Evolutionary conservation across 2,797 vertebrate species (phyloP).

Genomic region (Scolopax rusticola): DNA sequence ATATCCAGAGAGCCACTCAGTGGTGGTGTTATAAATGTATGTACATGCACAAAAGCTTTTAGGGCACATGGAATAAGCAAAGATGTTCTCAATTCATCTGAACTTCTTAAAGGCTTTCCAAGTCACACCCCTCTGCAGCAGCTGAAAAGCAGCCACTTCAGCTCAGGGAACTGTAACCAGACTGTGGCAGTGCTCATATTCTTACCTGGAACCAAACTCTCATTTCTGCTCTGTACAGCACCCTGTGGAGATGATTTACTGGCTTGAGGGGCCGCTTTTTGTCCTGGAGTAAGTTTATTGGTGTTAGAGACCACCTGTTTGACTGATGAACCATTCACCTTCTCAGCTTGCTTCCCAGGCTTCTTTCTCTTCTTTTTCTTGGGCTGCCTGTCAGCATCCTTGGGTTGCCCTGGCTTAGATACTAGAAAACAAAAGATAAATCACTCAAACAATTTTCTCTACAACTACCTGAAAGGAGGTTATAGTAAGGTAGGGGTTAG

Average conservation of each 20-base stretch:
- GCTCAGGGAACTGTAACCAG: background rate
- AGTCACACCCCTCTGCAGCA: rapidly evolving
- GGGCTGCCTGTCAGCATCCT: slow-evolving; percentile 44
- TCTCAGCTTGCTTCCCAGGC: slow-evolving; percentile 1
- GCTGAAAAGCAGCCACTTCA: background rate
- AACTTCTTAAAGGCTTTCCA: background rate
- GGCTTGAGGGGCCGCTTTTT: background rate
- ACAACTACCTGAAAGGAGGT: background rate
- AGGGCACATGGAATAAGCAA: background rate
- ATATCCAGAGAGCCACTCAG: slow-evolving; percentile 17
- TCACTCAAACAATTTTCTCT: background rate
- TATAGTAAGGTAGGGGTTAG: background rate
- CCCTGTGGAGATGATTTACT: background rate
- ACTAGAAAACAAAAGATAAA: slow-evolving; percentile 66
- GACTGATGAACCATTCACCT: background rate
- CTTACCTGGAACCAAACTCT: slow-evolving; percentile 23
- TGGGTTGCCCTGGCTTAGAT: slow-evolving; percentile 69
- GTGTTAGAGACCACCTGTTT: background rate
- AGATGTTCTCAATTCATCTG: background rate
- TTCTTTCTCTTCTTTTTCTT: slow-evolving; percentile 86
- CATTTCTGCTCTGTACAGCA: background rate
- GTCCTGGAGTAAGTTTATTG: background rate
- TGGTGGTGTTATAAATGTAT: background rate
- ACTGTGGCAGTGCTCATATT: rapidly evolving
- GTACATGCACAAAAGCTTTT: background rate